phyloP scores from a whole-genome alignment of 2,888 invertebrate species.

The Pyrocoelia pectoralis region DNA sequence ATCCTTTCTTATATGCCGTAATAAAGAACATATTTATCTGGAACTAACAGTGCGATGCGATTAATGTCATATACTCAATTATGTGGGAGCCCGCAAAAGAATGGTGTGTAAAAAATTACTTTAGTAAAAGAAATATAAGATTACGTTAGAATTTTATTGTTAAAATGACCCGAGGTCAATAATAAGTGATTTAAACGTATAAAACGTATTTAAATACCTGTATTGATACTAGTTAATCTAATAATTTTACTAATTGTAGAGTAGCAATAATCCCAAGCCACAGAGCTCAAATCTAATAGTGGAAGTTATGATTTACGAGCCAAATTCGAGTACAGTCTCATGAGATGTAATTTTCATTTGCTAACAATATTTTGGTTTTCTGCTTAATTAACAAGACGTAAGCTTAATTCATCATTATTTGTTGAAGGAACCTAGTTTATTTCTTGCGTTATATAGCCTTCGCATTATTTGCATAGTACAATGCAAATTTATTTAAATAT shows the following conservation, averaged over 20 bases:
- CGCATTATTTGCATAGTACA: background rate
- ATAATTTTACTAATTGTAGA: conserved; percentile 24
- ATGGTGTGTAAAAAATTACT: background rate
- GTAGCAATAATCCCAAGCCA: background rate
- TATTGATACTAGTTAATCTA: conserved; percentile 18
- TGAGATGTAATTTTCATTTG: conserved; percentile 27
- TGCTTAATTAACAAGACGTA: conserved; percentile 27
- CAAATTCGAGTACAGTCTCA: conserved; percentile 8
- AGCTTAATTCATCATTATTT: conserved; percentile 25
- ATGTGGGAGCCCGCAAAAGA: background rate
- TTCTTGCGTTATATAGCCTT: background rate
- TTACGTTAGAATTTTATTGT: too few species aligned
- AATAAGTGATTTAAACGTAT: background rate
- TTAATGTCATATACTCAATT: background rate
- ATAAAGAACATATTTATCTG: background rate
- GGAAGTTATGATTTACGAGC: background rate
- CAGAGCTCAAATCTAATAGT: background rate
- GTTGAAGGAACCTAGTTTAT: conserved; percentile 16
- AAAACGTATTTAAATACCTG: background rate
- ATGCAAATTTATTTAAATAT: background rate
- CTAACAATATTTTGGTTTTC: conserved; percentile 28
- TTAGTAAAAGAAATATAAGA: too few species aligned
- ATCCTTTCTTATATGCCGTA: background rate
- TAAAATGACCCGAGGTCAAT: background rate
- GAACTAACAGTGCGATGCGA: background rate